Evolutionary conservation across 2,113 vertebrate genomes (phyloP), one percentile per base, ranked within the genome.

Genomic region (Spea multiplicata): DNA sequence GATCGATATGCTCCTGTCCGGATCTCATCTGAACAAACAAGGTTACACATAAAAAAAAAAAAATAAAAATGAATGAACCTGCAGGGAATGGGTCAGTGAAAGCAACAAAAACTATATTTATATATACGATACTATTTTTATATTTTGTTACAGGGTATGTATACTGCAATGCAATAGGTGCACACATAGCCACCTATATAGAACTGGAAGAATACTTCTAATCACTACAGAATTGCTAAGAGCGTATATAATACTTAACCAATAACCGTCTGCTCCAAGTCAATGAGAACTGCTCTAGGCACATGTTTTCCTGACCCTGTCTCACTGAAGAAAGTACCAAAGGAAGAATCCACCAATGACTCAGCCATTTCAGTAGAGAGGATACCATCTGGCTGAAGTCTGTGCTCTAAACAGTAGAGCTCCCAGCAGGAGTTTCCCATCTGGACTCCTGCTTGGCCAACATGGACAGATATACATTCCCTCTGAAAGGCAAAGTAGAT

Each of bases 381-480:
- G 0, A 78, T 83, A 3, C 89, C 88, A 0, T 91, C 86, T 4
- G 86, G 85, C 70, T 89, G 86, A 75, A 90, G 86, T 17, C 78
- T 83, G 0, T 86, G 86, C 76, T 88, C 69, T 13, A 91, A 81
- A 76, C 90, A 91, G 82, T 89, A 92, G 12, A 91, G 88, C 78
- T 92, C 91, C 91, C 91, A 92, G 84, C 91, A 92, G 77, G 88
- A 84, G 52, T 89, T 91, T 17, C 90, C 89, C 82, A 85, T 90
- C 86, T 90, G 86, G 61, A 84, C 87, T 12, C 87, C 89, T 16
- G 87, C 86, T 76, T 89, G 77, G 71, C 77, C 77, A 73, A 80
- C 64, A 49, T 80, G 77, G 64, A 80, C 12, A 73, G 77, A 80
- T 48, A 80, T 73, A 13, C 77, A 80, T 73, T 80, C 77, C 45